Evolutionary conservation across 2,113 vertebrate species (phyloP), one percentile per base, ranked within the genome.

Genomic region (Boulengeromyrus knoepffleri): DNA sequence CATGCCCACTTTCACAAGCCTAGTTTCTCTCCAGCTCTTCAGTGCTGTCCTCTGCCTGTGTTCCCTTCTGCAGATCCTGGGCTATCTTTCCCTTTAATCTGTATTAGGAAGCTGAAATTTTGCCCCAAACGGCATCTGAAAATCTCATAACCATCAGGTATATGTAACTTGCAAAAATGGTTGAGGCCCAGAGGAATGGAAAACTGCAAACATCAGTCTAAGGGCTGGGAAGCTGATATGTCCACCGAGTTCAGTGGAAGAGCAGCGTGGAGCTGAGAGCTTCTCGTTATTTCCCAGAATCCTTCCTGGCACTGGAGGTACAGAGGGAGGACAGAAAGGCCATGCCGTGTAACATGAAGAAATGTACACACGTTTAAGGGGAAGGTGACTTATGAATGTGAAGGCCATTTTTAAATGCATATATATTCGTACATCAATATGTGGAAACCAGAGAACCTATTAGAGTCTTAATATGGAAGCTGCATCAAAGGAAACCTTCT

Each of bases 401-500:
- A 46, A 66, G 3, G 77, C 66, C 85, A 42, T 80, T 80, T 80
- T 42, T 80, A 42, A 42, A 80, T 83, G 15, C 80, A 13, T 86
- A 53, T 50, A 31, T 53, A 53, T 52, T 53, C 19, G 39, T 45
- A 13, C 39, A n/a, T 84, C 21, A 53, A 6, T 91, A 66, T 53
- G 53, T 89, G 39, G 74, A 62, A 24, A n/a, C 12, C 52, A 31
- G 24, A 86, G 49, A 27, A 12, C 21, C 62, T 86, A 86, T 88
- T 42, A 42, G 36, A 42, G 36, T 80, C 74, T 80, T 80, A 80
- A 80, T 80, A 80, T 86, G 39, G 90, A 89, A 85, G 90, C 84
- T 90, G 53, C 87, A 86, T 90, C 56, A 85, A 88, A 91, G 89
- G 42, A 89, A 89, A 86, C 85, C 80, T 91, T 89, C 88, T 88